phyloP scores from a whole-genome alignment of 2,888 invertebrate species.

The Perithous albicinctus region DNA sequence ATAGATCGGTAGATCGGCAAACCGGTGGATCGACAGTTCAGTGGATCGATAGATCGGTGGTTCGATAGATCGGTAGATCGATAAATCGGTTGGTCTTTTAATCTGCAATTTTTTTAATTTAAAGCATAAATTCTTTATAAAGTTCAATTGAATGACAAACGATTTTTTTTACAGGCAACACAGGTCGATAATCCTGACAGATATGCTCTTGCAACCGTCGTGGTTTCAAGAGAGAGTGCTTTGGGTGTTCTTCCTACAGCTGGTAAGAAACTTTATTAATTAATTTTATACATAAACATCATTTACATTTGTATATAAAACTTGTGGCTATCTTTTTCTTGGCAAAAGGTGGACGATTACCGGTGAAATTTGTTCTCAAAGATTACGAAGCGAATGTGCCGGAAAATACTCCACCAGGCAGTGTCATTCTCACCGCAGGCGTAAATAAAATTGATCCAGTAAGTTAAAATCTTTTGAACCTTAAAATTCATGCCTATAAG shows the following conservation, averaged over 20 bases:
- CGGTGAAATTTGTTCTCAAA: slow-evolving; percentile 90
- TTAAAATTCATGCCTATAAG: background rate
- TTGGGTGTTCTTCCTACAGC: slow-evolving; percentile 84
- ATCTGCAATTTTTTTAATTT: background rate
- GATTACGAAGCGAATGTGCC: slow-evolving; percentile 90
- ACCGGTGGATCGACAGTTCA: no score
- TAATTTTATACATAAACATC: background rate
- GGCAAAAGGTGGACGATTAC: slow-evolving; percentile 78
- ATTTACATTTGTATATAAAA: background rate
- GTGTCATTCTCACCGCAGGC: slow-evolving; percentile 89
- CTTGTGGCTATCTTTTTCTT: background rate
- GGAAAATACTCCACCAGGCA: slow-evolving; percentile 91
- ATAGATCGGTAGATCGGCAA: no score
- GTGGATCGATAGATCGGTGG: no score
- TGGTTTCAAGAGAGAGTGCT: slow-evolving; percentile 87
- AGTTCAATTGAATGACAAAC: background rate
- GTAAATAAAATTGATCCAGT: slow-evolving; percentile 84
- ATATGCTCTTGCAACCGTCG: slow-evolving; percentile 93
- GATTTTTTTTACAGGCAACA: slow-evolving; percentile 87
- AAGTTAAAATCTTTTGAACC: slow-evolving; percentile 67
- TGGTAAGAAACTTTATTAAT: slow-evolving; percentile 71
- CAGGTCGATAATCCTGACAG: slow-evolving; percentile 95
- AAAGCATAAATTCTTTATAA: background rate
- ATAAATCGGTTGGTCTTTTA: background rate
- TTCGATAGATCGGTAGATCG: no score